A percentile compares a stretch with the other conserved stretches of the same genome.
These are phyloP conservation scores for Axis porcinus DNA, from an alignment of 2,113 vertebrate genomes.

Conservation along the genomic window DNA sequence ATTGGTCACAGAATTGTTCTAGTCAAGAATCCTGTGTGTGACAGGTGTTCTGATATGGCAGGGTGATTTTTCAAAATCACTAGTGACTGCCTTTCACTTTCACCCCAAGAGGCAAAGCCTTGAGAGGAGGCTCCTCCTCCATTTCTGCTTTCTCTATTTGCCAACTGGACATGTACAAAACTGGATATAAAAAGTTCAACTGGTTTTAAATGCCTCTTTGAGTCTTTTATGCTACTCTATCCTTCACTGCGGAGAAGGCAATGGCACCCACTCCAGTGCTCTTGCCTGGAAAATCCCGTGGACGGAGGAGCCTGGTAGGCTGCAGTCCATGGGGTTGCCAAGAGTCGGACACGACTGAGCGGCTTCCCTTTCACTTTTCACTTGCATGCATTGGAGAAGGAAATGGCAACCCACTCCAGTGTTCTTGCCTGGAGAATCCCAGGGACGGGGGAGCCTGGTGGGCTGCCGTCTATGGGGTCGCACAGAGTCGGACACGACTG, in stretches of 20 bases:
- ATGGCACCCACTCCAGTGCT: no score
- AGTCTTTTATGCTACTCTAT: not conserved
- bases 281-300: no score
- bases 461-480: no score
- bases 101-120: not conserved
- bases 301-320: no score
- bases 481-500: no score
- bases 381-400: no score
- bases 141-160: not conserved
- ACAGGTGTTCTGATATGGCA: not conserved
- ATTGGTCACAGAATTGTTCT: not conserved
- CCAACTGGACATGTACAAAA: not conserved
- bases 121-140: not conserved
- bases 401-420: no score
- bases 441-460: no score
- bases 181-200: not conserved
- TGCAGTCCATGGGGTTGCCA: no score
- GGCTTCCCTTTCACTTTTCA: no score
- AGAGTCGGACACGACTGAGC: no score
- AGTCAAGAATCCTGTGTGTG: not conserved
- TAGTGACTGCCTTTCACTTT: not conserved
- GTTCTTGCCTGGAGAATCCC: no score
- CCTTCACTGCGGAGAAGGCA: not conserved
- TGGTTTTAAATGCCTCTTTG: slow-evolving; percentile 4
- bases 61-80: not conserved